Percentiles rank a stretch among this genome's conserved stretches.
Conservation (phyloP, 2,888 invertebrate species). For the Amorpha juglandis region DNA sequence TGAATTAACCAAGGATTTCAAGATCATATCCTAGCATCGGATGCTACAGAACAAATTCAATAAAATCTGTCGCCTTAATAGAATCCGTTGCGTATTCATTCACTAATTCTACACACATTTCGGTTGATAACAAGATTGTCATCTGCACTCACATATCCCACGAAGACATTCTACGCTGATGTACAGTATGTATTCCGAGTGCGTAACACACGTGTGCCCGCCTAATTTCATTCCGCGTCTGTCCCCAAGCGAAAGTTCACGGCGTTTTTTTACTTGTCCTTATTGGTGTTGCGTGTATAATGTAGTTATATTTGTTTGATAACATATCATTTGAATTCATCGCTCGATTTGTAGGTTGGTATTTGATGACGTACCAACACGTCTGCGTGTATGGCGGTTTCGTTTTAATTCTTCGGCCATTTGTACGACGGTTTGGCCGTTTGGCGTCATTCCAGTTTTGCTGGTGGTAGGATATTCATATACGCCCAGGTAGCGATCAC, state of each 20-base stretch:
- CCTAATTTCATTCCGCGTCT: slow-evolving; percentile 26
- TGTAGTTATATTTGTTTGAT: slow-evolving; percentile 14
- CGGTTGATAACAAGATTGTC: not conserved
- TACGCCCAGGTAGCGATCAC: too few species aligned
- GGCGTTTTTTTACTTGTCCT: slow-evolving; percentile 16
- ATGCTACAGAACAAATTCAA: too few species aligned
- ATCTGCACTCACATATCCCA: not conserved
- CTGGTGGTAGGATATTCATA: too few species aligned
- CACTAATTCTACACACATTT: not conserved
- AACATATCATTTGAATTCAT: not conserved
- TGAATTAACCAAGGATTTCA: too few species aligned
- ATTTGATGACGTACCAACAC: not conserved
- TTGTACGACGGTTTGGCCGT: not conserved
- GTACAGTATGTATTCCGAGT: slow-evolving; percentile 29
- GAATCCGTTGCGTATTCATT: too few species aligned
- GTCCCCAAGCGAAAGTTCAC: slow-evolving; percentile 36
- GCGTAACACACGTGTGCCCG: slow-evolving; percentile 30
- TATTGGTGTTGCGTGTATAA: slow-evolving; percentile 12
- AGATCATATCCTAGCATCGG: too few species aligned
- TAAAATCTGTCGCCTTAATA: too few species aligned
- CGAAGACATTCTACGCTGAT: not conserved
- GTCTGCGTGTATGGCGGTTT: not conserved
- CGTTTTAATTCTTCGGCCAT: not conserved
- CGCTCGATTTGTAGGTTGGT: not conserved
- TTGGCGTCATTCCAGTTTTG: too few species aligned